Evolutionary conservation across 1,140 invertebrate species (phyloP), one percentile per base, ranked within the genome.

Genomic region (Drosophila simulans): DNA sequence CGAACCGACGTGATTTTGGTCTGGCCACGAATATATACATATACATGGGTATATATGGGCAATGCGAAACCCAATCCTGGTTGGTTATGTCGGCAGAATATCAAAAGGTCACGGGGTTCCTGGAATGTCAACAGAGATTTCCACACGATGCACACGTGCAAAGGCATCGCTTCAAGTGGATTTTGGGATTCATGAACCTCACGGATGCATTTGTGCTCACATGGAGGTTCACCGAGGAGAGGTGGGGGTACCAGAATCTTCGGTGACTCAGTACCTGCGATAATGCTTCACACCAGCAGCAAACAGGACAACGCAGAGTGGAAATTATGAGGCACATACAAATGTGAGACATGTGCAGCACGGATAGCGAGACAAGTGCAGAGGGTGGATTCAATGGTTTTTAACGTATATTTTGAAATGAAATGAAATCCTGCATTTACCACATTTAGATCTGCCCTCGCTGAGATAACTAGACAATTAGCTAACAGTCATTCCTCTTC

Each of bases 71-170:
- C 80, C 56, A 74, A 56, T 35, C 45, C 64, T 37, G 49, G 34
- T 51, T 66, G 69, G 20, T 31, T 49, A 62, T 68, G 71, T 63
- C 71, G 72, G 71, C 80, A 48, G 40, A 46, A 77, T 54, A 86
- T 85, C 69, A 81, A 86, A 76, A 75, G 72, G 72, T 71, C 56
- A 80, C 35, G 17, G 65, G 43, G 65, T 89, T 89, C 84, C 85
- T 72, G 85, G 84, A 89, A 89, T 89, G 84, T 89, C 84, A 89
- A 89, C 84, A 89, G 85, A 89, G 84, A 80, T 89, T 89, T 84
- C 72, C 80, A 86, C 83, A 86, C 83, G 83, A 79, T 86, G 83
- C 83, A 86, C 83, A 86, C 84, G 83, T 86, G 83, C 83, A 86
- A 80, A 77, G 35, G 56, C 53, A 35, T 53, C 35, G 46, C 22